These are phyloP conservation scores for Cephalotes varians DNA, from an alignment of 2,888 invertebrate species.

Conservation along the genomic window DNA sequence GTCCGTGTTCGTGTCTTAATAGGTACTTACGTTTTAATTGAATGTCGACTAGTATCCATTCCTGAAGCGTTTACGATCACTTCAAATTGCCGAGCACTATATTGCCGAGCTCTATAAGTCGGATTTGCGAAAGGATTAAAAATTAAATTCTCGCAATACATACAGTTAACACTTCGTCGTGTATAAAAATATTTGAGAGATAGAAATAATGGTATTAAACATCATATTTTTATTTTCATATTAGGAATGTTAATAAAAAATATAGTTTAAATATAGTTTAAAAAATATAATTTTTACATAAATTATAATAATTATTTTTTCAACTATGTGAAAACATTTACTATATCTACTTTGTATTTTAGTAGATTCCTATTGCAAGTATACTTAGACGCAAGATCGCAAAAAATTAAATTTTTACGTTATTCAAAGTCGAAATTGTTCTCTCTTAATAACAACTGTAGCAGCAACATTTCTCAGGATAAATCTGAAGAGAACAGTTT, in stretches of 20 bases:
- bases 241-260: not conserved
- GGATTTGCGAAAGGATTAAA: not conserved
- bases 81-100: not conserved
- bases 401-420: not conserved
- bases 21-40: not conserved
- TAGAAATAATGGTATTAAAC: not conserved
- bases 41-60: not conserved
- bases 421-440: not conserved
- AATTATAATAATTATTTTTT: not conserved
- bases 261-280: not conserved
- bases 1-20: not conserved
- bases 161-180: not conserved
- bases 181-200: not conserved
- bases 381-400: not conserved
- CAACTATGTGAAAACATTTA: not conserved
- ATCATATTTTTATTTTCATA: not conserved
- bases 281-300: not conserved
- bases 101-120: not conserved
- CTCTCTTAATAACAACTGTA: not conserved
- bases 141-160: not conserved
- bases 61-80: not conserved
- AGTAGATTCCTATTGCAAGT: not conserved
- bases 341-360: not conserved
- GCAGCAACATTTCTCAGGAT: not conserved
- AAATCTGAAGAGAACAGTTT: conserved; percentile 1